Base-by-base conservation (phyloP, 2,888 invertebrate genomes). In the Hartigia nigra region DNA sequence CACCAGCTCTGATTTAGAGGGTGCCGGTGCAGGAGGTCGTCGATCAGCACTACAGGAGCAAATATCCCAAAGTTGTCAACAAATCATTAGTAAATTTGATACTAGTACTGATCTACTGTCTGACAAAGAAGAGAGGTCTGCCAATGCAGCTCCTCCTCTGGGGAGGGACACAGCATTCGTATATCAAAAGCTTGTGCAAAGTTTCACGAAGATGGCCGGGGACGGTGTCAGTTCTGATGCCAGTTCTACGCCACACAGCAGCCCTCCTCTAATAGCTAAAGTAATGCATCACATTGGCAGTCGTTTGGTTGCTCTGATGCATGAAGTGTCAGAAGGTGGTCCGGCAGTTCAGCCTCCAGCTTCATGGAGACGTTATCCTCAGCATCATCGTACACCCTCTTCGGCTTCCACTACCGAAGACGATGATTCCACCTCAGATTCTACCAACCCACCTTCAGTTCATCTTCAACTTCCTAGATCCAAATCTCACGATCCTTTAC, bases 271-370 rank as follows among this genome's bases (percentile, higher is more conserved):
- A 39, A 96, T 97, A 80, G 96, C 97, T 4, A 97, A 97, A 92
- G 97, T 97, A 23, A 97, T 98, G 97, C 96, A 97, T 85, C 98
- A 98, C 88, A 98, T 98, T 79, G 97, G 97, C 12, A 96, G 96
- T 74, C 93, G 97, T 35, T 92, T 98, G 81, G 97, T 97, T 36
- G 97, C 97, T 0, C 92, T 98, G 80, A 98, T 98, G 98, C 97
- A 97, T 89, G 97, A 98, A 90, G 97, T 97, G 1, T 97, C 96
- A 31, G 96, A 95, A 76, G 96, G 96, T 55, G 94, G 94, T 81
- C 88, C 89, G 1, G 83, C 87, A 1, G 86, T 87, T 3, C 87
- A 90, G 9, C 55, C 55, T 55, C 89, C 86, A 39, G 93, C 93
- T 82, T 92, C 93, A 69, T 95, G 96, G 83, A 95, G 96, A 0